Evolutionary conservation across 2,888 invertebrate genomes (phyloP).

Genomic region (Philereme vetulata): DNA sequence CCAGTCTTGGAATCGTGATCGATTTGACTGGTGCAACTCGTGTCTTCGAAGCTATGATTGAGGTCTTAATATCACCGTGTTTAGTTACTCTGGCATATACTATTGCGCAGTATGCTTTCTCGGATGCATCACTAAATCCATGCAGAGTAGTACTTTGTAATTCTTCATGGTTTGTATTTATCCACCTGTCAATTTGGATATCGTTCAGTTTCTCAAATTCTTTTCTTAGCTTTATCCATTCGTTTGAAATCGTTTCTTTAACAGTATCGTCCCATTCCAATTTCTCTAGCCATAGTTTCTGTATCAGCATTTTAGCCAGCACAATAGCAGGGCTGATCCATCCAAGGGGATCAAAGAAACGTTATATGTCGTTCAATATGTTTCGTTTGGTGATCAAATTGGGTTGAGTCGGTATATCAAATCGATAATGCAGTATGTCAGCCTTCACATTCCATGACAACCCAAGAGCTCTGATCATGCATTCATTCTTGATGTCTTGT

Average conservation of each 20-base stretch:
- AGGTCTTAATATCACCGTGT: conserved; percentile 22
- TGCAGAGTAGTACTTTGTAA: conserved; percentile 6
- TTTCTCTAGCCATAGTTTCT: conserved; percentile 37
- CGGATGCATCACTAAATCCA: conserved; percentile 39
- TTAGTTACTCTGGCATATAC: conserved; percentile 33
- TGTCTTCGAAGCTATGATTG: conserved; percentile 38
- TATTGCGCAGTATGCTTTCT: conserved; percentile 36
- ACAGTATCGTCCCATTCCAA: conserved; percentile 39
- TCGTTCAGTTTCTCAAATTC: no score
- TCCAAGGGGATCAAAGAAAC: conserved; percentile 38
- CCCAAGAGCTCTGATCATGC: conserved; percentile 37
- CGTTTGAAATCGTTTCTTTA: conserved; percentile 10
- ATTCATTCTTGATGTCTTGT: conserved; percentile 32
- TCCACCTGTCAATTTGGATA: no score
- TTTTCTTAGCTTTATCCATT: conserved; percentile 32
- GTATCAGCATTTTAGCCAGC: conserved; percentile 18
- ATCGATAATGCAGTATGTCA: conserved; percentile 34
- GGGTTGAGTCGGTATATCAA: conserved; percentile 24
- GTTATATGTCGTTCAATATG: conserved; percentile 32
- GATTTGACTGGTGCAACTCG: conserved; percentile 43
- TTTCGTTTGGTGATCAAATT: conserved; percentile 35
- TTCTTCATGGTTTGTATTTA: no score
- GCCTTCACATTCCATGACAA: conserved; percentile 32
- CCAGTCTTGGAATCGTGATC: conserved; percentile 39
- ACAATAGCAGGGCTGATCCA: no score